These are phyloP conservation scores for Drosophila sordidula DNA, from an alignment of 2,888 invertebrate genomes.

Conservation along the genomic window DNA sequence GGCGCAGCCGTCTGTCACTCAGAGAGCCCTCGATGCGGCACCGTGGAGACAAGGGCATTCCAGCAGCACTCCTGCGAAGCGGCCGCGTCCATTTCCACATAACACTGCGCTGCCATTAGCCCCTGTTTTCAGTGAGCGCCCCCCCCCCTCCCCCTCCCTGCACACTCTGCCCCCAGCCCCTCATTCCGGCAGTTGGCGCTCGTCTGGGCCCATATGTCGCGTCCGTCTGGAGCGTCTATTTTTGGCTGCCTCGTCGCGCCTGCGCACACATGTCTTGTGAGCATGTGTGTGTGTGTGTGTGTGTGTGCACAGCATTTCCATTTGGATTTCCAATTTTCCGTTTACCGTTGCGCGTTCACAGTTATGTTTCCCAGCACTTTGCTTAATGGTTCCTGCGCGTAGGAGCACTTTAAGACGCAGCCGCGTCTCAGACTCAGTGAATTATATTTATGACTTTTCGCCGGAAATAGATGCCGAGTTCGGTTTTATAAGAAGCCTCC, in stretches of 20 bases:
- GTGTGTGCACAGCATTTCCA: conserved; percentile 25
- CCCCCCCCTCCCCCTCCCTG: neutral
- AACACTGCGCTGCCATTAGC: conserved; percentile 18
- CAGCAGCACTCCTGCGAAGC: conserved; percentile 81
- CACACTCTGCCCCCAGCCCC: neutral
- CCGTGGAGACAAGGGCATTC: conserved; percentile 60
- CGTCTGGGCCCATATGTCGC: conserved; percentile 69
- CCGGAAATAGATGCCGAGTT: conserved; percentile 67
- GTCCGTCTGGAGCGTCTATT: conserved; percentile 56
- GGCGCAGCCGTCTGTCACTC: conserved; percentile 76
- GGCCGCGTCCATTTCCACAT: conserved; percentile 47
- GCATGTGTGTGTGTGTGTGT: neutral
- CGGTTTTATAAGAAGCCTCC: conserved; percentile 47
- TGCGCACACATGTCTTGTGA: conserved; percentile 45
- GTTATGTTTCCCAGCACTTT: conserved; percentile 56
- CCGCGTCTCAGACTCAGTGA: conserved; percentile 41
- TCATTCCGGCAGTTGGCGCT: conserved; percentile 46
- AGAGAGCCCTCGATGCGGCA: conserved; percentile 16
- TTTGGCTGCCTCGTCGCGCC: conserved; percentile 60
- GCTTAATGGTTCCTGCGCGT: conserved; percentile 61
- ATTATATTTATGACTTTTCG: conserved; percentile 59
- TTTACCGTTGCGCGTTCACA: conserved; percentile 48
- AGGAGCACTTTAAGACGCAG: conserved; percentile 43
- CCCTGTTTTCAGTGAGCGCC: neutral
- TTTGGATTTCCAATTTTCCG: conserved; percentile 62